phyloP scores from a whole-genome alignment of 1,140 invertebrate genomes.

The Geopemphigus sp. region DNA sequence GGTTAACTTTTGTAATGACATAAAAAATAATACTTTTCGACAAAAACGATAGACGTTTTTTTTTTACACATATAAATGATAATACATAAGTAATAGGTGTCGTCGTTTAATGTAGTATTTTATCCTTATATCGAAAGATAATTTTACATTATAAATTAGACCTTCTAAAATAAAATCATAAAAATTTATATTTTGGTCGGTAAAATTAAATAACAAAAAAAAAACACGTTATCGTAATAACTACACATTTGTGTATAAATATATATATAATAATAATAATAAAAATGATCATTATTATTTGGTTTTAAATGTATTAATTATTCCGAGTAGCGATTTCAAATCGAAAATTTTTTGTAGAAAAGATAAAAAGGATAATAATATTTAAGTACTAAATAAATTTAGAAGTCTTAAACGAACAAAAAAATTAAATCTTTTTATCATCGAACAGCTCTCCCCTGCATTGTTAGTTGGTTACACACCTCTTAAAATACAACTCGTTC shows the following conservation, averaged over 20 bases:
- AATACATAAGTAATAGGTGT: conserved; percentile 19
- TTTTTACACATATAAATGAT: not conserved
- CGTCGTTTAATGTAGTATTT: not conserved
- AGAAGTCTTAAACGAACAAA: conserved; percentile 7
- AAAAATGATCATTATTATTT: conserved; percentile 4
- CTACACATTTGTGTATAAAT: conserved; percentile 22
- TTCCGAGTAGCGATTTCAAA: conserved; percentile 2
- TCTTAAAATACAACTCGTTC: not conserved
- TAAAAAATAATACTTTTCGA: conserved; percentile 46
- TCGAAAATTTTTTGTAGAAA: conserved; percentile 42
- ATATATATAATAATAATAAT: conserved; percentile 26
- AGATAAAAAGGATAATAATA: conserved; percentile 39
- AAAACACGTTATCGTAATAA: conserved; percentile 1
- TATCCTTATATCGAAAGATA: conserved; percentile 28
- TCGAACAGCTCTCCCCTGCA: not conserved
- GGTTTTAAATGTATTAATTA: not conserved
- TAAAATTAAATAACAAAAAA: conserved; percentile 47
- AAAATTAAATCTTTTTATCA: not conserved
- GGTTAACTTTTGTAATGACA: conserved; percentile 3
- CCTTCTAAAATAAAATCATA: conserved; percentile 13
- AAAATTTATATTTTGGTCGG: conserved; percentile 32
- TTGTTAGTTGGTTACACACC: not conserved
- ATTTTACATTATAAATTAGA: conserved; percentile 8
- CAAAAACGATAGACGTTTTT: not conserved
- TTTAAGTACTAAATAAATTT: conserved; percentile 24